Conservation (phyloP, 2,113 vertebrate genomes). For the Phrynosoma platyrhinos region DNA sequence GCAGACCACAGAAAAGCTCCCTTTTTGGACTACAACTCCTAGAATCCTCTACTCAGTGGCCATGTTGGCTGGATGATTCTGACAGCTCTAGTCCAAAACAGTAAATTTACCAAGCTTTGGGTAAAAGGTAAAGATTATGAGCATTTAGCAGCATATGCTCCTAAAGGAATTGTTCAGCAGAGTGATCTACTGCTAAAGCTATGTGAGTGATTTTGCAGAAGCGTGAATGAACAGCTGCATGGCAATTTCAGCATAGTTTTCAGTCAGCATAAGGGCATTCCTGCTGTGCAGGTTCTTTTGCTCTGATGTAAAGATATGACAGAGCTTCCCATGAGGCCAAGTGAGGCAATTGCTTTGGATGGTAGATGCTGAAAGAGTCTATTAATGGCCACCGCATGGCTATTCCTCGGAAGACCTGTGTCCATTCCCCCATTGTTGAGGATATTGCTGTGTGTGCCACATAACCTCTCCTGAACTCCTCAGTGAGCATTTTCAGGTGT, state of each 20-base stretch:
- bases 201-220: neutral
- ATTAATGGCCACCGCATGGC: too few species aligned
- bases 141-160: conserved; percentile 36
- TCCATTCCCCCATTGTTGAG: too few species aligned
- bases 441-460: too few species aligned
- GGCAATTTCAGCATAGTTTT: neutral
- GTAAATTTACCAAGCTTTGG: neutral
- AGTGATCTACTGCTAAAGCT: neutral
- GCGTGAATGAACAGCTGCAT: neutral
- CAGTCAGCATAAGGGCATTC: neutral
- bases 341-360: too few species aligned
- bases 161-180: neutral
- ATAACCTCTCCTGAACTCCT: too few species aligned
- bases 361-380: too few species aligned
- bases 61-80: too few species aligned
- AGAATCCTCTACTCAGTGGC: neutral
- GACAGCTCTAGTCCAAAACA: neutral
- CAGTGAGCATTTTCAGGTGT: too few species aligned
- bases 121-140: conserved; percentile 17
- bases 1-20: neutral
- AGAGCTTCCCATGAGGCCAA: too few species aligned
- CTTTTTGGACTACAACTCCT: neutral
- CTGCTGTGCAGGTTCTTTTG: neutral
- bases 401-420: too few species aligned
- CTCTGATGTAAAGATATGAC: neutral